phyloP scores from a whole-genome alignment of 2,888 invertebrate species.

The Leucozona laternaria region DNA sequence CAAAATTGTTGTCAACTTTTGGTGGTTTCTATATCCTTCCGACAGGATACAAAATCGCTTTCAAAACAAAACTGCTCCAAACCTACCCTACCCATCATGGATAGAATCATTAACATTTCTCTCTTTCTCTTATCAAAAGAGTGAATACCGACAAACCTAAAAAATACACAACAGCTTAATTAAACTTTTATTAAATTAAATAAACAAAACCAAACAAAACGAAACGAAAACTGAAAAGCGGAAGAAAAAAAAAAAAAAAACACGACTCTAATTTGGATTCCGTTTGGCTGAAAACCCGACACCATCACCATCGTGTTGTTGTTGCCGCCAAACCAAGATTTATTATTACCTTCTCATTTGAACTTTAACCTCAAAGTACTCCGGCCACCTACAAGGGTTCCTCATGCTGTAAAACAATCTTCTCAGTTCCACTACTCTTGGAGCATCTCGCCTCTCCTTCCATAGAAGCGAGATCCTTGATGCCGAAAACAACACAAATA shows the following conservation, averaged over 20 bases:
- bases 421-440: conserved; percentile 18
- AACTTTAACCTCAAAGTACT: conserved; percentile 53
- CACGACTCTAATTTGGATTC: conserved; percentile 24
- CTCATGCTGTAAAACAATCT: conserved; percentile 29
- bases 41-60: neutral
- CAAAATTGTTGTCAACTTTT: conserved; percentile 16
- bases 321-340: conserved; percentile 61
- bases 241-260: neutral
- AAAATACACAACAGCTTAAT: conserved; percentile 3
- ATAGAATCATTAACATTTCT: conserved; percentile 10
- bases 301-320: neutral
- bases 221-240: neutral
- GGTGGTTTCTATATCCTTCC: conserved; percentile 15
- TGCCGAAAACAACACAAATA: conserved; percentile 19
- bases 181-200: conserved; percentile 22
- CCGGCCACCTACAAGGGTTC: neutral
- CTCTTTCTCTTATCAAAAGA: neutral
- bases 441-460: conserved; percentile 20
- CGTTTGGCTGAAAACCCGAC: conserved; percentile 8
- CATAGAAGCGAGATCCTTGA: conserved; percentile 1
- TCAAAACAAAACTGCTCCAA: neutral
- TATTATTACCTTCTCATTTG: conserved; percentile 67
- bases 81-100: neutral
- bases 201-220: conserved; percentile 1
- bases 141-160: neutral